A percentile compares a stretch with the other conserved stretches of the same genome.
phyloP scores from a whole-genome alignment of 1,140 invertebrate genomes.

The Diuraphis noxia region DNA sequence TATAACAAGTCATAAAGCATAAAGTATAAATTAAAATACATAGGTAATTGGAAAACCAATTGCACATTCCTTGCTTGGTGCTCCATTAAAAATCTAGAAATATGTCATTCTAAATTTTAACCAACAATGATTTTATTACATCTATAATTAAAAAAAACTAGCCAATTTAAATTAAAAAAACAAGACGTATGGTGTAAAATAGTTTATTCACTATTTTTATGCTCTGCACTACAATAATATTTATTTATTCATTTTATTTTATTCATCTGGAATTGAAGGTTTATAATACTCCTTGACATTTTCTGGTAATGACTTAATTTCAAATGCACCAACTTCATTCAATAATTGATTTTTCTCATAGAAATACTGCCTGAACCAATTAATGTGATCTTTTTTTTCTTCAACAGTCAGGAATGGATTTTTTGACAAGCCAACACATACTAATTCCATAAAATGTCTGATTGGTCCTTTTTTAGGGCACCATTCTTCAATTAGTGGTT shows the following conservation, averaged over 20 bases:
- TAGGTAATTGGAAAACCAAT: too few relatives aligned
- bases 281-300: conserved; percentile 46
- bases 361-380: conserved; percentile 93
- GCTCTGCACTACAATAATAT: neutral
- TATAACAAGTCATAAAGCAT: too few relatives aligned
- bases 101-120: too few relatives aligned
- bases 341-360: conserved; percentile 76
- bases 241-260: neutral
- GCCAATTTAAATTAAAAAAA: neutral
- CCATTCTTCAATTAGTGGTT: conserved; percentile 80
- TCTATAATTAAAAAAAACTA: neutral
- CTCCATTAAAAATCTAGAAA: too few relatives aligned
- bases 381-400: conserved; percentile 79
- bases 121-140: neutral
- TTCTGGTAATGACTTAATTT: conserved; percentile 55
- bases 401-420: conserved; percentile 87
- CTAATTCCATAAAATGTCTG: conserved; percentile 95
- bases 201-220: neutral
- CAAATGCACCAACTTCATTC: conserved; percentile 65
- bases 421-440: conserved; percentile 89
- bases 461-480: conserved; percentile 89
- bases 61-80: too few relatives aligned
- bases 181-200: neutral
- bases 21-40: too few relatives aligned
- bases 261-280: conserved; percentile 22